Percentiles rank a stretch among this genome's conserved stretches.
Evolutionary conservation across 2,113 vertebrate genomes (phyloP).

Genomic region (Oenanthe melanoleuca): DNA sequence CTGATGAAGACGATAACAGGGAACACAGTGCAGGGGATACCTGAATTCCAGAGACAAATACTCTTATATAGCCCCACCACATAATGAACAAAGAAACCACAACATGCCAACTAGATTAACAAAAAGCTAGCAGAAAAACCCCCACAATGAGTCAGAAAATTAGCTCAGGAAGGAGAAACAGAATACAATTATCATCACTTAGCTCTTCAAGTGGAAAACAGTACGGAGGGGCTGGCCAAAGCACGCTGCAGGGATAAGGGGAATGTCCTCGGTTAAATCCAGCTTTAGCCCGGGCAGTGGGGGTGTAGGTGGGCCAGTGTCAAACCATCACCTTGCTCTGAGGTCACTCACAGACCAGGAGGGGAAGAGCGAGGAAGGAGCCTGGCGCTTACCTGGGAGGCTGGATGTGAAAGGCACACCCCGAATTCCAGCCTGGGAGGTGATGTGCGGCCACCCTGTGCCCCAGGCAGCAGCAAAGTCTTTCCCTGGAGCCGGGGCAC

Average conservation of each 20-base stretch:
- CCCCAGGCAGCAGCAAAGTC: neutral
- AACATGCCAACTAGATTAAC: conserved; percentile 58
- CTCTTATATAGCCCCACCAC: conserved; percentile 22
- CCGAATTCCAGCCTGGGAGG: neutral
- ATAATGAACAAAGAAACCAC: conserved; percentile 61
- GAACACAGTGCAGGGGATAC: conserved; percentile 16
- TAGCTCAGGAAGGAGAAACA: conserved; percentile 45
- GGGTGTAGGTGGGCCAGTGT: neutral
- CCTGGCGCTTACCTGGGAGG: neutral
- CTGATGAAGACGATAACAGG: conserved; percentile 52
- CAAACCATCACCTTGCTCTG: neutral
- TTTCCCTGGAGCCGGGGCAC: neutral
- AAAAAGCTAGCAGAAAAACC: conserved; percentile 30
- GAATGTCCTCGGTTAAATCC: neutral
- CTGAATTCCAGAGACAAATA: conserved; percentile 65
- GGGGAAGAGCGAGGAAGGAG: neutral
- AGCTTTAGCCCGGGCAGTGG: neutral
- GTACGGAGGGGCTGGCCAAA: neutral
- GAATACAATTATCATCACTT: conserved; percentile 30
- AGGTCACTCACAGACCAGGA: neutral
- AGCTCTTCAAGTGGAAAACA: conserved; percentile 40
- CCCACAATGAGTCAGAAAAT: conserved; percentile 58
- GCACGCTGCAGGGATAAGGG: neutral
- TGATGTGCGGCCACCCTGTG: neutral
- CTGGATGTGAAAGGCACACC: neutral